phyloP scores from a whole-genome alignment of 2,113 vertebrate species.

The Smithornis capensis region DNA sequence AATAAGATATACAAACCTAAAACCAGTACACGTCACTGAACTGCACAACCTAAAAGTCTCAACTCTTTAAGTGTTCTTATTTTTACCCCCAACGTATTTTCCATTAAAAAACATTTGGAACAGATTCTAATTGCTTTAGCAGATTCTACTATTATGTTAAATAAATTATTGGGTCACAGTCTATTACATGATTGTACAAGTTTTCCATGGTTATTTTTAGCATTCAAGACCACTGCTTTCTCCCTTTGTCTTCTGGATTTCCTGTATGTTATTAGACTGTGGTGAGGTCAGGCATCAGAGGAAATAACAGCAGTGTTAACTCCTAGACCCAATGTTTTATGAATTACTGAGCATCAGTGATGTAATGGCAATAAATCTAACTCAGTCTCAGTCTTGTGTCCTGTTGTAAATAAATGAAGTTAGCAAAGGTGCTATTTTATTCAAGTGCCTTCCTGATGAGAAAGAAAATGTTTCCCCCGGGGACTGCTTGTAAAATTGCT shows the following conservation, averaged over 20 bases:
- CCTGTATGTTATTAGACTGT: conserved; percentile 75
- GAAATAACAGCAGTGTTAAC: conserved; percentile 74
- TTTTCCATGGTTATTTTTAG: conserved; percentile 76
- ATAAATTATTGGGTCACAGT: conserved; percentile 63
- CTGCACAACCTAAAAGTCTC: not conserved
- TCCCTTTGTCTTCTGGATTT: conserved; percentile 77
- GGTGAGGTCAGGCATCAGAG: conserved; percentile 75
- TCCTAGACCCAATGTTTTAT: conserved; percentile 72
- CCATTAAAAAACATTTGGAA: conserved; percentile 51
- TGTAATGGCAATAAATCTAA: conserved; percentile 73
- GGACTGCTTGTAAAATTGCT: conserved; percentile 48
- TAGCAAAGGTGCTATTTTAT: conserved; percentile 65
- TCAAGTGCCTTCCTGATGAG: conserved; percentile 45
- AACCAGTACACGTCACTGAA: not conserved
- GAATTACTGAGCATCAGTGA: conserved; percentile 74
- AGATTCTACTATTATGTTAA: conserved; percentile 65
- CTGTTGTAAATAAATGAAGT: conserved; percentile 69
- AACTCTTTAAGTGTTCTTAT: not conserved
- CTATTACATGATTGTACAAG: conserved; percentile 68
- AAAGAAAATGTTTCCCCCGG: not conserved
- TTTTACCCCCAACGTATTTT: conserved; percentile 43
- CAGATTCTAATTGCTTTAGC: conserved; percentile 74
- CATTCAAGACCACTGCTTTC: conserved; percentile 72
- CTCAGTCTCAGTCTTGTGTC: conserved; percentile 60
- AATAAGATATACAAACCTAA: conserved; percentile 51